phyloP scores from a whole-genome alignment of 2,888 invertebrate species.

The Onchidella celtica region DNA sequence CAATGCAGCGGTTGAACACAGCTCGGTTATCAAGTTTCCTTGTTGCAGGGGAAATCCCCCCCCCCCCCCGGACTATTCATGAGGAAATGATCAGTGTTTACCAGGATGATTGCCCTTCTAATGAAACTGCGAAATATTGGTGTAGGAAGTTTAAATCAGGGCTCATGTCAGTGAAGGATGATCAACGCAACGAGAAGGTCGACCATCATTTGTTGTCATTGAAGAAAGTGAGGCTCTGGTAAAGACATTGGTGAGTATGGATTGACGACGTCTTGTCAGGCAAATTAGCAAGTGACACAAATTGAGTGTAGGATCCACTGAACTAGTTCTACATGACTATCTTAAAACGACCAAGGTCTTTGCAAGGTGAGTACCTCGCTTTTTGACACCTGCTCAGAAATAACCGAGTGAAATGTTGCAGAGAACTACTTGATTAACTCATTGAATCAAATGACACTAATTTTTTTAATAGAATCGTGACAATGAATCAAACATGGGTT shows the following conservation, averaged over 20 bases:
- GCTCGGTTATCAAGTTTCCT: not conserved
- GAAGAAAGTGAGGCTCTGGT: not conserved
- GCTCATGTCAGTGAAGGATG: not conserved
- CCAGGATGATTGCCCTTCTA: not conserved
- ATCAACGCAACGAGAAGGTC: not conserved
- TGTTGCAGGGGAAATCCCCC: not conserved
- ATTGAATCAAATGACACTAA: not conserved
- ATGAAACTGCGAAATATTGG: not conserved
- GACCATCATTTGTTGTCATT: not conserved
- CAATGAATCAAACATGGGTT: not conserved
- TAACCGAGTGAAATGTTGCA: not conserved
- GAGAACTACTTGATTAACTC: not conserved
- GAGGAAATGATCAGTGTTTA: not conserved
- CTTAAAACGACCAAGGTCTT: not conserved
- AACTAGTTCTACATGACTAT: not conserved
- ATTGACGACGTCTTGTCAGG: not conserved
- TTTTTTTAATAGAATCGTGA: not conserved
- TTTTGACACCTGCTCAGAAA: not conserved
- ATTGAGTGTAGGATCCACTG: not conserved
- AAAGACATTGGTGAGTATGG: not conserved
- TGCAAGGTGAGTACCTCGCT: constrained; percentile 6
- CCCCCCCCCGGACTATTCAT: not conserved
- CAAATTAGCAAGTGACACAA: not conserved
- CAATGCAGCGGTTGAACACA: not conserved
- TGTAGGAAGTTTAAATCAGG: not conserved